Conservation (phyloP, 2,888 invertebrate genomes). For the Thereva unica region DNA sequence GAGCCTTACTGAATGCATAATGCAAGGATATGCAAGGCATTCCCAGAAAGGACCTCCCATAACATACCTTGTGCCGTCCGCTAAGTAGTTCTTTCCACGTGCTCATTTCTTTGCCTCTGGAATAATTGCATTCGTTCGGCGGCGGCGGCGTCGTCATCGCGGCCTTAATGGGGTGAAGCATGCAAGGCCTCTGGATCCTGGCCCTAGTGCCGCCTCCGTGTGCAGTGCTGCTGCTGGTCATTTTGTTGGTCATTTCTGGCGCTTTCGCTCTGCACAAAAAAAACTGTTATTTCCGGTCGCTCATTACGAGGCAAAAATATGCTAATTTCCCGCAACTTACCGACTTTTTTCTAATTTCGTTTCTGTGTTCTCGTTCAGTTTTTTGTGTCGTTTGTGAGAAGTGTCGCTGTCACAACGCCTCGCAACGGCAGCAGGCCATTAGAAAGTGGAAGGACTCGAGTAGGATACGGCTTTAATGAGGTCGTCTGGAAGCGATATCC, state of each 20-base stretch:
- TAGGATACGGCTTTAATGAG: conserved; percentile 17
- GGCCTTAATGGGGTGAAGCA: conserved; percentile 35
- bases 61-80: conserved; percentile 38
- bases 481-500: conserved; percentile 20
- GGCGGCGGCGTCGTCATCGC: conserved; percentile 8
- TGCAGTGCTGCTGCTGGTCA: conserved; percentile 3
- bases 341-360: conserved; percentile 14
- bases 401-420: conserved; percentile 7
- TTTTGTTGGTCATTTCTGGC: conserved; percentile 19
- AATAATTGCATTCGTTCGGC: conserved; percentile 29
- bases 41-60: conserved; percentile 6
- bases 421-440: conserved; percentile 1
- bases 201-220: conserved; percentile 13
- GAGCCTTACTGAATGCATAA: background rate
- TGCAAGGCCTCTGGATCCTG: conserved; percentile 32
- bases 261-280: conserved; percentile 4
- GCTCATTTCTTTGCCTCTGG: conserved; percentile 12
- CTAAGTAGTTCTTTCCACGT: conserved; percentile 38
- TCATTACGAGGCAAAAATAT: conserved; percentile 15
- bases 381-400: conserved; percentile 8
- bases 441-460: conserved; percentile 1
- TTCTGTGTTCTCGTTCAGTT: conserved; percentile 9
- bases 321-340: conserved; percentile 26
- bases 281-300: conserved; percentile 10
- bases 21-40: conserved; percentile 16